phyloP scores from a whole-genome alignment of 2,113 vertebrate genomes.

The Syngnathoides biaculeatus region DNA sequence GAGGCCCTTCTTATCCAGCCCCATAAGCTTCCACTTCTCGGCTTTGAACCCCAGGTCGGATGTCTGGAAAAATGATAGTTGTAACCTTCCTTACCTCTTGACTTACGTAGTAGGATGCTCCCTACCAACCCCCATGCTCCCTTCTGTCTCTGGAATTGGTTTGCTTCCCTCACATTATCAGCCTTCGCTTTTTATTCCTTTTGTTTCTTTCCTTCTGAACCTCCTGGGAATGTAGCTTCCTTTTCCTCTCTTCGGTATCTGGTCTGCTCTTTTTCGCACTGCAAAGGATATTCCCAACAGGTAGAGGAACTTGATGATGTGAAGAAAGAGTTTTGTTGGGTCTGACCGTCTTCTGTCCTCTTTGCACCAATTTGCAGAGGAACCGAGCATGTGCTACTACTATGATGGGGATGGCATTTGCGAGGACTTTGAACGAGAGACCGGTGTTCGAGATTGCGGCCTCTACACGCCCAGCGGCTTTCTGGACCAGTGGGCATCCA shows the following conservation, averaged over 20 bases:
- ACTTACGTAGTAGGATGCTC: slow-evolving; percentile 34
- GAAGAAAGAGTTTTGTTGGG: not conserved
- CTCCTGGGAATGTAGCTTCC: slow-evolving; percentile 8
- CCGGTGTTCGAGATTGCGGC: slow-evolving; percentile 91
- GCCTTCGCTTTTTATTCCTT: slow-evolving; percentile 18
- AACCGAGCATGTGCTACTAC: slow-evolving; percentile 95
- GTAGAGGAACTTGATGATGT: slow-evolving; percentile 4
- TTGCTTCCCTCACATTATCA: slow-evolving; percentile 20
- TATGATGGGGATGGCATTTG: slow-evolving; percentile 94
- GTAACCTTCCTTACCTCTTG: slow-evolving; percentile 46
- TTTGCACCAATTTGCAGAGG: slow-evolving; percentile 70
- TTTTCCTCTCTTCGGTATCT: slow-evolving; percentile 10
- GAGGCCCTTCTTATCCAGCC: slow-evolving; percentile 51
- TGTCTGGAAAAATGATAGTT: slow-evolving; percentile 60
- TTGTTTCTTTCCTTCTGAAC: slow-evolving; percentile 9
- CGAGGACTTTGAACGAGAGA: slow-evolving; percentile 94
- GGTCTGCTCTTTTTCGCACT: slow-evolving; percentile 9
- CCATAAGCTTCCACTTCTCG: slow-evolving; percentile 50
- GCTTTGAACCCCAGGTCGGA: slow-evolving; percentile 54
- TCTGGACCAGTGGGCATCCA: slow-evolving; percentile 93
- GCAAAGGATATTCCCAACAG: slow-evolving; percentile 4
- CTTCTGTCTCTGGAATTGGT: slow-evolving; percentile 16
- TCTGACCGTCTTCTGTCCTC: not conserved
- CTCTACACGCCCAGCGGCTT: slow-evolving; percentile 93
- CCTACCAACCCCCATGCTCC: not conserved